Evolutionary conservation across 2,113 vertebrate genomes (phyloP).

Genomic region (Merops nubicus): DNA sequence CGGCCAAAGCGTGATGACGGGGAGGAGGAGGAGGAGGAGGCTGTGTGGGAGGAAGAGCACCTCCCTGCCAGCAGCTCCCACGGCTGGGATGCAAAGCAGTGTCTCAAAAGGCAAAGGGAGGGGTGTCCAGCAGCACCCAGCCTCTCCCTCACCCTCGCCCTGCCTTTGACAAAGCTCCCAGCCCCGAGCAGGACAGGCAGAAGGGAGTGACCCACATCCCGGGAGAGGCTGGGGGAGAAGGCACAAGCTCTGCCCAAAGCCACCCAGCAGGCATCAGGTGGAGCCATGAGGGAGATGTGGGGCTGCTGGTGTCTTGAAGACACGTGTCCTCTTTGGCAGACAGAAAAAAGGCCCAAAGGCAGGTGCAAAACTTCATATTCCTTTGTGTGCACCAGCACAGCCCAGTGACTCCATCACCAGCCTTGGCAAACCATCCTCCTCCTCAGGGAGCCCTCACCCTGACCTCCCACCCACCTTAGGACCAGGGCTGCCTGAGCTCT

Average conservation of each 20-base stretch:
- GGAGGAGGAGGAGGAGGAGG: background rate
- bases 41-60: background rate
- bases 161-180: background rate
- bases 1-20: fast-evolving
- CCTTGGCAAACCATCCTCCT: background rate
- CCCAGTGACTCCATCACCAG: fast-evolving
- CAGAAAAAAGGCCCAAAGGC: too few species aligned
- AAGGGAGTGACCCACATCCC: fast-evolving
- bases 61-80: background rate
- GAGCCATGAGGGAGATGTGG: background rate
- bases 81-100: fast-evolving
- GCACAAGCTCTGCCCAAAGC: background rate
- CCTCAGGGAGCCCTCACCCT: background rate
- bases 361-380: fast-evolving
- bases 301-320: background rate
- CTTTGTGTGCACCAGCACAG: background rate
- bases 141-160: background rate
- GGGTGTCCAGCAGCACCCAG: background rate
- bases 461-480: background rate
- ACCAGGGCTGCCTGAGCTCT: background rate
- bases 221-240: background rate
- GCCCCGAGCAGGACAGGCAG: fast-evolving
- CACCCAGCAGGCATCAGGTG: too few species aligned
- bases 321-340: fast-evolving
- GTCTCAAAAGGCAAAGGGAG: background rate